These are phyloP conservation scores for Eupleurogrammus muticus DNA, from an alignment of 2,797 vertebrate genomes.

Conservation along the genomic window DNA sequence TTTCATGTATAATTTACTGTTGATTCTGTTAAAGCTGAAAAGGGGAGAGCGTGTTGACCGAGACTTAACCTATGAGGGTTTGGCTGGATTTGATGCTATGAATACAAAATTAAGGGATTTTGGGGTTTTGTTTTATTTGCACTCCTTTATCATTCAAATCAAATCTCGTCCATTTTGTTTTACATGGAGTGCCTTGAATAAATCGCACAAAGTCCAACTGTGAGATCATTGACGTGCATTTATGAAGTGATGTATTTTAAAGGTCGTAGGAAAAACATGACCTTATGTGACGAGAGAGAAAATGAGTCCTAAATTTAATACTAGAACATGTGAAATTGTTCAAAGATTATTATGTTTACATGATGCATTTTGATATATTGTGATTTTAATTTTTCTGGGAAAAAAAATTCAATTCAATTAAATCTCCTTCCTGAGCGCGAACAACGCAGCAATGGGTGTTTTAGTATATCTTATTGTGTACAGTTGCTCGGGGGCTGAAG, in stretches of 20 bases:
- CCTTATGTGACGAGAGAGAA: neutral
- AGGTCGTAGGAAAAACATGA: conserved; percentile 3
- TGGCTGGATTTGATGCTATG: conserved; percentile 63
- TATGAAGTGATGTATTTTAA: neutral
- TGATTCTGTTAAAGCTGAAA: conserved; percentile 73
- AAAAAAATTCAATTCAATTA: neutral
- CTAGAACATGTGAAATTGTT: neutral
- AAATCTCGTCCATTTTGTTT: conserved; percentile 11
- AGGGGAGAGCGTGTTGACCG: conserved; percentile 70
- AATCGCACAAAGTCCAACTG: neutral
- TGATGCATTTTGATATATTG: neutral
- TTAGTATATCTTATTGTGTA: conserved; percentile 43
- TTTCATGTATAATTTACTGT: conserved; percentile 78
- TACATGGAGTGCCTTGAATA: conserved; percentile 14
- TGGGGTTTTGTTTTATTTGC: conserved; percentile 57
- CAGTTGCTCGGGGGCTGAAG: conserved; percentile 50
- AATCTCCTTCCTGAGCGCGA: conserved; percentile 20
- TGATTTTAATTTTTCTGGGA: neutral
- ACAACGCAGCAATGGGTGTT: conserved; percentile 44
- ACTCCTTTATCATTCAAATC: conserved; percentile 52
- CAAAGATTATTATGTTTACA: neutral
- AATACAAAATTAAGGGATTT: conserved; percentile 67
- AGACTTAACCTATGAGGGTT: conserved; percentile 68
- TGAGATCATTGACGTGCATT: neutral
- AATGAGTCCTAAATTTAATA: neutral